phyloP scores from a whole-genome alignment of 2,113 vertebrate genomes.

The Brienomyrus longianalis region DNA sequence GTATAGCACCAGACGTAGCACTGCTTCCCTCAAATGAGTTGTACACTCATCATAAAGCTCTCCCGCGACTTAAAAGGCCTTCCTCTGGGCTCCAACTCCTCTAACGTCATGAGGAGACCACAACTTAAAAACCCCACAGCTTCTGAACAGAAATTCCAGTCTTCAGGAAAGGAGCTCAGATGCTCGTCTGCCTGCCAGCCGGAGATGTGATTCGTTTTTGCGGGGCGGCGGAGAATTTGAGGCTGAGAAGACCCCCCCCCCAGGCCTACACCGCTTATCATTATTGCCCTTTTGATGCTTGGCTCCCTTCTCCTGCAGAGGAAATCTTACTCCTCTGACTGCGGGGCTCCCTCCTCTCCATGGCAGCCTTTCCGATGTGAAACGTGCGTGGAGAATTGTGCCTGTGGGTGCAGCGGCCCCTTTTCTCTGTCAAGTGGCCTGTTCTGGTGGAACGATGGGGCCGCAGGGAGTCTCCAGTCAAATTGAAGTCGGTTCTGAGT shows the following conservation, averaged over 20 bases:
- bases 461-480: not conserved
- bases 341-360: not conserved
- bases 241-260: not conserved
- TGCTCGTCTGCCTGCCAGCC: not conserved
- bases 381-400: not conserved
- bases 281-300: not conserved
- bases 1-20: not conserved
- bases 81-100: not conserved
- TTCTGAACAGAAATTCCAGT: not conserved
- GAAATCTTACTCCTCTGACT: not conserved
- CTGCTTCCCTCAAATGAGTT: not conserved
- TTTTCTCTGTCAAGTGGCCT: not conserved
- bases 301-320: not conserved
- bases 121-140: not conserved
- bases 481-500: not conserved
- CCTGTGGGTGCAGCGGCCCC: not conserved
- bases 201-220: not conserved
- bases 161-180: not conserved
- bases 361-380: not conserved
- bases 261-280: not conserved
- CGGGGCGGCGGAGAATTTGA: not conserved
- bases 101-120: not conserved
- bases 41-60: not conserved
- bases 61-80: not conserved
- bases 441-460: not conserved